Evolutionary conservation across 2,113 vertebrate species (phyloP).

Genomic region (Elgaria multicarinata): DNA sequence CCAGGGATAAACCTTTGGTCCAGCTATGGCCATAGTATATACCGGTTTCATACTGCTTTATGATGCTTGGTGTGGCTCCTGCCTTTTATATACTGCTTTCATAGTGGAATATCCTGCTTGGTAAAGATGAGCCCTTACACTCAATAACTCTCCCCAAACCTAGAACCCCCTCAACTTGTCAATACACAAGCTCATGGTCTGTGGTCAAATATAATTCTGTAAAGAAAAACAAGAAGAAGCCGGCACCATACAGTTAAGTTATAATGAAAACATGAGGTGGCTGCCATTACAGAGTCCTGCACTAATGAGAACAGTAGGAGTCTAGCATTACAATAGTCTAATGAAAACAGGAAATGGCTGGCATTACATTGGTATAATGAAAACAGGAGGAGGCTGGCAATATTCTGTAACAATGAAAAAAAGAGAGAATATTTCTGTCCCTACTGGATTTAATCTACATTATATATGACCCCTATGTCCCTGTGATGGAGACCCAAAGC

Average conservation of each 20-base stretch:
- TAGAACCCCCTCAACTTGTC: conserved; percentile 40
- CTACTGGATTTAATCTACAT: conserved; percentile 63
- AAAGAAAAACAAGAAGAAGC: conserved; percentile 80
- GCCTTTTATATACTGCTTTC: too few relatives aligned
- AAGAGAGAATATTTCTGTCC: conserved; percentile 74
- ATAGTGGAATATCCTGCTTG: too few relatives aligned
- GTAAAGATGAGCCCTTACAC: too few relatives aligned
- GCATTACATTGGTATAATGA: conserved; percentile 83
- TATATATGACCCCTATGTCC: conserved; percentile 58
- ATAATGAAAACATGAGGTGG: conserved; percentile 87
- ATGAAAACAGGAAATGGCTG: conserved; percentile 88
- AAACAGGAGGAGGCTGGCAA: conserved; percentile 82
- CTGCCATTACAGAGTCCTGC: conserved; percentile 85
- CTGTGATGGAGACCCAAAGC: conserved; percentile 13
- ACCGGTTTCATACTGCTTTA: too few relatives aligned
- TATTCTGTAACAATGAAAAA: conserved; percentile 71
- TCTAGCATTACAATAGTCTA: conserved; percentile 82
- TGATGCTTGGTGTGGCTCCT: too few relatives aligned
- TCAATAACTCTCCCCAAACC: not conserved
- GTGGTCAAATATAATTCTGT: conserved; percentile 75
- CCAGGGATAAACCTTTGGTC: too few relatives aligned
- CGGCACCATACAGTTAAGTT: conserved; percentile 82
- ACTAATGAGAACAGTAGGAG: conserved; percentile 87
- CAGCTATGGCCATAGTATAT: too few relatives aligned
- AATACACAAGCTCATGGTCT: conserved; percentile 41